Conservation (phyloP, 2,113 vertebrate species). For the Scophthalmus maximus region DNA sequence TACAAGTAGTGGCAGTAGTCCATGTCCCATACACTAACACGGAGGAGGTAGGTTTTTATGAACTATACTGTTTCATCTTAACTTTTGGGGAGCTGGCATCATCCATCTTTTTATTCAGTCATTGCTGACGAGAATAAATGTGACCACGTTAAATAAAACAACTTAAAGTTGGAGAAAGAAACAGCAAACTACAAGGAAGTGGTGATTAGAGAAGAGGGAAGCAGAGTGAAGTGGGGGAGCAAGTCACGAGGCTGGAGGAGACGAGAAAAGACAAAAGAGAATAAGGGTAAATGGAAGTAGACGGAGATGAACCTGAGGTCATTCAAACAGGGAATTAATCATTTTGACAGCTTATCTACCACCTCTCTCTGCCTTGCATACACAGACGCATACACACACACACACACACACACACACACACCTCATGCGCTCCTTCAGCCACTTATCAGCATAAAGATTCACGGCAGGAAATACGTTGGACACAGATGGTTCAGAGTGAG, state of each 20-base stretch:
- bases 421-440: conserved; percentile 1
- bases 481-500: not conserved
- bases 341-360: conserved; percentile 62
- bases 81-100: too few species aligned
- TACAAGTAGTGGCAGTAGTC: too few species aligned
- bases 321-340: conserved; percentile 58
- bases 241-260: conserved; percentile 19
- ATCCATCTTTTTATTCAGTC: too few species aligned
- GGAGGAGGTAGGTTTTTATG: too few species aligned
- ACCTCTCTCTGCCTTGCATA: not conserved
- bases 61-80: too few species aligned
- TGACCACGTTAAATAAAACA: not conserved
- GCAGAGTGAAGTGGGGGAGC: not conserved
- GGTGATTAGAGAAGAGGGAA: not conserved
- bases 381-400: not conserved
- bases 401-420: conserved; percentile 3
- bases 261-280: not conserved
- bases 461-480: not conserved
- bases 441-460: conserved; percentile 2
- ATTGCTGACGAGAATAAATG: not conserved
- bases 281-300: conserved; percentile 36
- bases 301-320: conserved; percentile 49
- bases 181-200: not conserved
- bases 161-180: not conserved
- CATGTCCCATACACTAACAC: not conserved